phyloP scores from a whole-genome alignment of 2,888 invertebrate genomes.

The Volucella inflata region DNA sequence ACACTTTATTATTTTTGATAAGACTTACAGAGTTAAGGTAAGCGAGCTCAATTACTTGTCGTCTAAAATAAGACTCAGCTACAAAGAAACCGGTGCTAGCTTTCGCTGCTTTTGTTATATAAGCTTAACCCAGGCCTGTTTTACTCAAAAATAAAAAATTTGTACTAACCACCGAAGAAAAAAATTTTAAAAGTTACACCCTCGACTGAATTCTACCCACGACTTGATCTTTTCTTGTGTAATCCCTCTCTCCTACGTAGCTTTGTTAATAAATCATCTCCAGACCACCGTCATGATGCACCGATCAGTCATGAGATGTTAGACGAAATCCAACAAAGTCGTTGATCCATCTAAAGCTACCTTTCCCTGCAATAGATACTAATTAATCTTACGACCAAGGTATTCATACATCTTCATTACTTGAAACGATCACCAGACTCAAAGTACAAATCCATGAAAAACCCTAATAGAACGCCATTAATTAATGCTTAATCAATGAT shows the following conservation, averaged over 20 bases:
- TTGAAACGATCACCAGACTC: slow-evolving; percentile 51
- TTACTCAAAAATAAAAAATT: no score
- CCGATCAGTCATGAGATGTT: slow-evolving; percentile 16
- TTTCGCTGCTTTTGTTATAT: no score
- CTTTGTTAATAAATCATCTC: slow-evolving; percentile 39
- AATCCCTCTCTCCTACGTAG: slow-evolving; percentile 10
- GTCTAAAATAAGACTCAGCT: no score
- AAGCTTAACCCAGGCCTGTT: no score
- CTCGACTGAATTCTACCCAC: neutral
- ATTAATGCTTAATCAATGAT: slow-evolving; percentile 65
- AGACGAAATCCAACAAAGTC: slow-evolving; percentile 3
- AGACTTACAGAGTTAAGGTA: no score
- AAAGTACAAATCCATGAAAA: slow-evolving; percentile 32
- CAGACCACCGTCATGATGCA: slow-evolving; percentile 48
- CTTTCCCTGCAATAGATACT: neutral
- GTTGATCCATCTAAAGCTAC: neutral
- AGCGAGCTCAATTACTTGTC: no score
- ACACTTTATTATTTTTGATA: no score
- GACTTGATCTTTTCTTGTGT: neutral
- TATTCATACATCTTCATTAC: slow-evolving; percentile 42
- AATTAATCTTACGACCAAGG: slow-evolving; percentile 56
- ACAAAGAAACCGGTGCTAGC: no score
- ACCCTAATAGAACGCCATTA: slow-evolving; percentile 68
- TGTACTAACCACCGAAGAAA: no score
- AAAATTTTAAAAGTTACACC: neutral